phyloP scores from a whole-genome alignment of 2,888 invertebrate species.

The Steinernema carpocapsae region DNA sequence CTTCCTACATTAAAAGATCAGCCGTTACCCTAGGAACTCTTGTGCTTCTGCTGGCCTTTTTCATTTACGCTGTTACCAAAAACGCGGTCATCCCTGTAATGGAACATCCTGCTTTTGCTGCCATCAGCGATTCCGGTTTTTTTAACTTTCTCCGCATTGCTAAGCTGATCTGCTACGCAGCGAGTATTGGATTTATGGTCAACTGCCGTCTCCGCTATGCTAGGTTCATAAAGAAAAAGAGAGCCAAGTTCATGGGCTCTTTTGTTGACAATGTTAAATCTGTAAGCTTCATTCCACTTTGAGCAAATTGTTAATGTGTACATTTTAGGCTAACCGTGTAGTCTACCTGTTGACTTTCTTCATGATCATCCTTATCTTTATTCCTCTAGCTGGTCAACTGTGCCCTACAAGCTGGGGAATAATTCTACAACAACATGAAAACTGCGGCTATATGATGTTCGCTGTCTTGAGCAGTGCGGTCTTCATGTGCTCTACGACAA shows the following conservation, averaged over 20 bases:
- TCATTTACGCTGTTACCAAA: constrained; percentile 12
- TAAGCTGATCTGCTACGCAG: not conserved
- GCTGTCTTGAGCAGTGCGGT: not conserved
- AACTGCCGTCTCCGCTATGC: not conserved
- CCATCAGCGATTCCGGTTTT: not conserved
- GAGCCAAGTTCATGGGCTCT: constrained; percentile 23
- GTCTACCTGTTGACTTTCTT: not conserved
- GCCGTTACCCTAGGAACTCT: not conserved
- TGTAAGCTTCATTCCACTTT: not conserved
- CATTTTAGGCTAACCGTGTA: not conserved
- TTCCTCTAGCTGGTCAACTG: not conserved
- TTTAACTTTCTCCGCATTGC: not conserved
- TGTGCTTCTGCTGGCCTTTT: not conserved
- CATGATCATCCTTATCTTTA: not conserved
- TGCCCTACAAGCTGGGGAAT: no score
- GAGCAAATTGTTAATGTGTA: no score
- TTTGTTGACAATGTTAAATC: constrained; percentile 21
- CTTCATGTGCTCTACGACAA: not conserved
- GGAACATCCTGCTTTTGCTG: not conserved
- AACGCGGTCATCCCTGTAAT: not conserved
- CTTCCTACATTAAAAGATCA: not conserved
- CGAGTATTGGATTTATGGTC: not conserved
- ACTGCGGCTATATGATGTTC: not conserved
- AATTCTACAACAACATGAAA: no score
- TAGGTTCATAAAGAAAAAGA: not conserved